Evolutionary conservation across 1,140 invertebrate genomes (phyloP), one percentile per base, ranked within the genome.

Genomic region (Drosophila grimshawi): DNA sequence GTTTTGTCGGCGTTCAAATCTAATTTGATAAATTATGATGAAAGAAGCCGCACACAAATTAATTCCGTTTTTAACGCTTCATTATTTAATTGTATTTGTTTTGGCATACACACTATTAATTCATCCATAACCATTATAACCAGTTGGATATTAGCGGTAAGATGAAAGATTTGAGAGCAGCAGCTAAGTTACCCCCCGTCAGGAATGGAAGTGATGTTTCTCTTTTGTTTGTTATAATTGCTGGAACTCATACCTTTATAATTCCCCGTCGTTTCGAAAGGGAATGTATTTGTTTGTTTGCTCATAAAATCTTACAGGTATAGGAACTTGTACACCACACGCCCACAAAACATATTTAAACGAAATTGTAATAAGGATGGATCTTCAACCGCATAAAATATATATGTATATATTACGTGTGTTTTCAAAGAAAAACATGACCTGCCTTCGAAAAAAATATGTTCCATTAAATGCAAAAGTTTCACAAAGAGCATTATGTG

Each of bases 1-100:
- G 66, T 76, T 76, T 78, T 56, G 62, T 60, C 67, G 63, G 57
- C 52, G 41, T 64, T 60, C 30, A 51, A 60, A 52, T 51, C 37
- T 74, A 70, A 75, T 70, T 75, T 74, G 41, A 76, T 78, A 76
- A 76, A 76, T 71, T 66, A 76, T 62, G 66, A 78, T 78, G 66
- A 78, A 78, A 78, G 66, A 71, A 39, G 61, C 76, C 76, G 76
- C 72, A 64, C 76, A 66, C 49, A 78, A 75, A 78, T 76, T 82
- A 81, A 85, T 86, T 81, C 76, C 73, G 61, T 66, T 86, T 86
- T 86, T 86, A 86, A 77, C 81, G 76, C 76, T 76, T 78, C 76
- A 78, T 75, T 85, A 71, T 86, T 81, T 86, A 86, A 86, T 86
- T 81, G 77, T 86, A 86, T 86, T 86, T 86, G 82, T 85, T 86